Conservation (phyloP, 2,113 vertebrate species). For the Gasterosteus nipponicus region DNA sequence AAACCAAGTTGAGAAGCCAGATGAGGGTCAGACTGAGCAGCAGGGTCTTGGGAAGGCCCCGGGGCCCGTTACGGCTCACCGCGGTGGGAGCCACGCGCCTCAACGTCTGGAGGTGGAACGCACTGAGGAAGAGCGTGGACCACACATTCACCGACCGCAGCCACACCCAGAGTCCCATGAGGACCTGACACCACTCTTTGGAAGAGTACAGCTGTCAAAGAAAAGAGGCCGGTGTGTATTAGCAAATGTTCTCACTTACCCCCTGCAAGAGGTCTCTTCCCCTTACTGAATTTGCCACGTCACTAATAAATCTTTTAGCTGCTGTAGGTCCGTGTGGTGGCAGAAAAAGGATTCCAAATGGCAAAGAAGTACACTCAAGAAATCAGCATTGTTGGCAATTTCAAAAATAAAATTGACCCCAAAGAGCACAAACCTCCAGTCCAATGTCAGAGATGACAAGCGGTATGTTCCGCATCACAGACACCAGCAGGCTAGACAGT, state of each 20-base stretch:
- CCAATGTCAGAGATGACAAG: constrained; percentile 78
- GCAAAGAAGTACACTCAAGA: neutral
- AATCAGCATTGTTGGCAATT: neutral
- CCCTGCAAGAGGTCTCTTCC: neutral
- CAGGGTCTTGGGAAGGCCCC: constrained; percentile 45
- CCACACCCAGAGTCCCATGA: constrained; percentile 86
- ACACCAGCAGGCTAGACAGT: constrained; percentile 80
- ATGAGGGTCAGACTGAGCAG: constrained; percentile 66
- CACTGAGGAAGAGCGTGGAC: constrained; percentile 83
- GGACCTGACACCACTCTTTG: constrained; percentile 76
- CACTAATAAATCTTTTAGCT: neutral
- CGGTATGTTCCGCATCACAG: constrained; percentile 75
- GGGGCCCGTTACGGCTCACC: neutral
- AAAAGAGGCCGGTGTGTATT: neutral
- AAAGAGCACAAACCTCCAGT: constrained; percentile 67
- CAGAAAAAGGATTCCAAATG: neutral
- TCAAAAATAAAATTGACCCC: neutral
- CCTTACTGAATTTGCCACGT: neutral
- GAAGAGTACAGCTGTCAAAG: constrained; percentile 70
- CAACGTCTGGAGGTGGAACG: constrained; percentile 81
- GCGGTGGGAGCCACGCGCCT: constrained; percentile 67
- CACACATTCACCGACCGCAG: constrained; percentile 83
- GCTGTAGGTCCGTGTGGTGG: neutral
- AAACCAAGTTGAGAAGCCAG: constrained; percentile 79
- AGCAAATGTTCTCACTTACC: neutral